Percentiles rank a stretch among this genome's conserved stretches.
Conservation (phyloP, 2,113 vertebrate genomes). For the Donacobius atricapilla region DNA sequence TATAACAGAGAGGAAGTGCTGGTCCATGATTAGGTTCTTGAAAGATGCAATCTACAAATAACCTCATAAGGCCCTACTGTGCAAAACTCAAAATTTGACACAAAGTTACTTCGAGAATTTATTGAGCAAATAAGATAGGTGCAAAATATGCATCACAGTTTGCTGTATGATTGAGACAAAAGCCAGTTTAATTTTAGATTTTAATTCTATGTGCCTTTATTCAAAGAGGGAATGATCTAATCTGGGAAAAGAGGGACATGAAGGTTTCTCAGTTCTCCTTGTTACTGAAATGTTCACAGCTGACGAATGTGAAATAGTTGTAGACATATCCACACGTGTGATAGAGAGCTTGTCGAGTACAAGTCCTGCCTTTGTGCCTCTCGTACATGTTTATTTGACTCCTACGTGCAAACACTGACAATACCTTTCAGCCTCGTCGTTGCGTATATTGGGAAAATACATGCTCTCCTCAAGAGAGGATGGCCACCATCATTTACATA, state of each 20-base stretch:
- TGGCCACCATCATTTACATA: background rate
- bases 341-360: background rate
- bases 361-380: background rate
- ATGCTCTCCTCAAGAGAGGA: background rate
- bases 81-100: background rate
- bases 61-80: background rate
- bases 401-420: background rate
- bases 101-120: background rate
- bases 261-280: background rate
- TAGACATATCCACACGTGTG: rapidly evolving
- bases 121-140: background rate
- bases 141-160: background rate
- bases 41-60: background rate
- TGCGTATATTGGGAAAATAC: background rate
- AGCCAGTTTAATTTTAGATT: background rate
- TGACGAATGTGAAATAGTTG: background rate
- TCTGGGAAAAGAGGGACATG: background rate
- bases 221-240: background rate
- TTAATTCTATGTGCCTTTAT: background rate
- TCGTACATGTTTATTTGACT: background rate
- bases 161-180: background rate
- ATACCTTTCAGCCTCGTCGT: background rate
- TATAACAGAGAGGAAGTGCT: background rate
- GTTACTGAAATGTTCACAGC: background rate
- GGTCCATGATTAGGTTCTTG: background rate